Evolutionary conservation across 2,888 invertebrate genomes (phyloP).

Genomic region (Crocallis elinguaria): DNA sequence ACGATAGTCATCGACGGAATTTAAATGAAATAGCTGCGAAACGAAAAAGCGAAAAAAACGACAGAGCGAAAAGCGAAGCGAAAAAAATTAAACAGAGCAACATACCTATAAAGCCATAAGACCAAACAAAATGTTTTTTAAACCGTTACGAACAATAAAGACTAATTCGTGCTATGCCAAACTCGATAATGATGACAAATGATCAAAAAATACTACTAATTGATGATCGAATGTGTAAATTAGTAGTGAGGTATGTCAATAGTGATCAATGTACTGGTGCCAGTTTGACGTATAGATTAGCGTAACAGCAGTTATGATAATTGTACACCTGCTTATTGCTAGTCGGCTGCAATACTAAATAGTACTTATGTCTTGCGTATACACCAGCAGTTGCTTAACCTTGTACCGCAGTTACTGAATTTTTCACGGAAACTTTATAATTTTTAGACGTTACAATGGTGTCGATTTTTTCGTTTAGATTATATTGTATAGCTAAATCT

Average conservation of each 20-base stretch:
- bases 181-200: slow-evolving; percentile 72
- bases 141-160: slow-evolving; percentile 48
- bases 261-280: slow-evolving; percentile 46
- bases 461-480: too few relatives aligned
- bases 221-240: slow-evolving; percentile 68
- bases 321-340: slow-evolving; percentile 56
- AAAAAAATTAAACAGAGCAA: slow-evolving; percentile 37
- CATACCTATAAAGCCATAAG: slow-evolving; percentile 44
- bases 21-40: slow-evolving; percentile 33
- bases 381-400: too few relatives aligned
- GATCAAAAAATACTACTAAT: slow-evolving; percentile 69
- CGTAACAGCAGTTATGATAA: slow-evolving; percentile 45
- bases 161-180: slow-evolving; percentile 49
- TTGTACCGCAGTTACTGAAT: too few relatives aligned
- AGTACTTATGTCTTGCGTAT: neutral
- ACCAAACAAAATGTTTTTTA: slow-evolving; percentile 42
- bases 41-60: slow-evolving; percentile 10
- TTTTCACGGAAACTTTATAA: too few relatives aligned
- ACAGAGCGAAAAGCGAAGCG: neutral
- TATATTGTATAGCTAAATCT: too few relatives aligned
- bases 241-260: slow-evolving; percentile 66
- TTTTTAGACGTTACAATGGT: too few relatives aligned
- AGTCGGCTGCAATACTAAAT: neutral
- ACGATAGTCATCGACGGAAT: slow-evolving; percentile 51
- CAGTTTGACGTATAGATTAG: slow-evolving; percentile 62